Conservation (phyloP, 2,797 vertebrate genomes). For the Leptatherina wallacei region DNA sequence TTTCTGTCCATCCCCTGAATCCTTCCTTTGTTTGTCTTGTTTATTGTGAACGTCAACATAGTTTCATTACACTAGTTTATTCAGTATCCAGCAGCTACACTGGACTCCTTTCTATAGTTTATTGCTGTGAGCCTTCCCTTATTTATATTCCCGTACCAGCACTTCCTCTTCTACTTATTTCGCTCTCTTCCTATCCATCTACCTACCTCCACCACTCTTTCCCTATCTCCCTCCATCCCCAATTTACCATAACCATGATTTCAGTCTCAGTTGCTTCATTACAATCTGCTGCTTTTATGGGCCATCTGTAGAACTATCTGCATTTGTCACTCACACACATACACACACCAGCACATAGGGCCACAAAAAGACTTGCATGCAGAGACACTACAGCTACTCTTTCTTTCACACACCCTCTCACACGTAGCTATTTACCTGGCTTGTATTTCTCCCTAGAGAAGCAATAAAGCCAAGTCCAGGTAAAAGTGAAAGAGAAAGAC, state of each 20-base stretch:
- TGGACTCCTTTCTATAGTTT: slow-evolving; percentile 62
- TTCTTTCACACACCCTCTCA: slow-evolving; percentile 22
- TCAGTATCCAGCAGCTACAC: slow-evolving; percentile 57
- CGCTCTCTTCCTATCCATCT: slow-evolving; percentile 54
- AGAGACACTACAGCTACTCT: slow-evolving; percentile 27
- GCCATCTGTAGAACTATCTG: slow-evolving; percentile 78
- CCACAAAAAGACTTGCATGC: slow-evolving; percentile 23
- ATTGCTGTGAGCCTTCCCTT: slow-evolving; percentile 58
- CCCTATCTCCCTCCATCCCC: slow-evolving; percentile 53
- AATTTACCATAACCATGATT: slow-evolving; percentile 80
- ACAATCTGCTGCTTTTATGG: slow-evolving; percentile 81
- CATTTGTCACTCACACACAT: slow-evolving; percentile 57
- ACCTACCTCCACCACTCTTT: slow-evolving; percentile 53
- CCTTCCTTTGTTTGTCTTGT: slow-evolving; percentile 34
- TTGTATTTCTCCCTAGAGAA: slow-evolving; percentile 75
- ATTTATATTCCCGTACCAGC: slow-evolving; percentile 62
- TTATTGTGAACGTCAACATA: slow-evolving; percentile 61
- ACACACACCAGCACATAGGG: slow-evolving; percentile 6
- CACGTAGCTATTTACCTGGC: slow-evolving; percentile 54
- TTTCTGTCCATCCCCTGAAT: slow-evolving; percentile 34
- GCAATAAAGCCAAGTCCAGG: slow-evolving; percentile 60
- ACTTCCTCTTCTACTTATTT: slow-evolving; percentile 42
- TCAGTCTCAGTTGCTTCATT: slow-evolving; percentile 80
- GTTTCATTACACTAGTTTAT: slow-evolving; percentile 74
- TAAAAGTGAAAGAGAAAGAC: slow-evolving; percentile 21